Base-by-base conservation (phyloP, 2,113 vertebrate genomes). In the Passerina amoena region DNA sequence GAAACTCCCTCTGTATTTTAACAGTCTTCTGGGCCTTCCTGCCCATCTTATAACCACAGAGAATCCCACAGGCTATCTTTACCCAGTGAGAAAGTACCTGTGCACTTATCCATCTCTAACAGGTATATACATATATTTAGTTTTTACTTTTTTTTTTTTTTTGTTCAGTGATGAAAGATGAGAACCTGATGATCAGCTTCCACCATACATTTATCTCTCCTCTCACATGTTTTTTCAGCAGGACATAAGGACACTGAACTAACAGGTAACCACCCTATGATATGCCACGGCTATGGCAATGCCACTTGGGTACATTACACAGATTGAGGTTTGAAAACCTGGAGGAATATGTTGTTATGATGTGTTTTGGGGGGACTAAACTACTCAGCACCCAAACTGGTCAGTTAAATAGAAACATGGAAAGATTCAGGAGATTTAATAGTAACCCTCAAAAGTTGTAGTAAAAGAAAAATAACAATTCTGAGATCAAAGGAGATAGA, bases 1-100 rank as follows among this genome's bases (percentile, higher is more conserved):
- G 84, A 88, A 91, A 81, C 40, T 83, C 82, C 71, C 53, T 78
- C 89, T 96, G 51, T 81, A 61, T 92, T 92, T 92, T 66, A 83
- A 66, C 75, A 77, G 33, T 57, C 38, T 90, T 92, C 25, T 64
- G 60, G 35, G 50, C 38, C 54, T 95, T 90, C 47, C 90, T 91
- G 56, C 35, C 50, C 38, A 25, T 85, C 66, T 82, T 90, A 15
- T 40, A 77, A 86, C 30, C 38, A 85, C 23, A 59, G 59, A 73
- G 35, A 69, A 69, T 63, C 28, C 5, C 28, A 82, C 21, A 84
- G 63, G 38, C 17, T 51, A 33, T 76, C 89, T 95, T 87, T 69
- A 50, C 63, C 35, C 42, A 10, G 16, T 87, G 64, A 86, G n/a
- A 85, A 90, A 61, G 27, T 63, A 76, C 30, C 37, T 33, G 13